These are phyloP conservation scores for Pyrgilauda ruficollis DNA, from an alignment of 2,113 vertebrate genomes.

Conservation along the genomic window DNA sequence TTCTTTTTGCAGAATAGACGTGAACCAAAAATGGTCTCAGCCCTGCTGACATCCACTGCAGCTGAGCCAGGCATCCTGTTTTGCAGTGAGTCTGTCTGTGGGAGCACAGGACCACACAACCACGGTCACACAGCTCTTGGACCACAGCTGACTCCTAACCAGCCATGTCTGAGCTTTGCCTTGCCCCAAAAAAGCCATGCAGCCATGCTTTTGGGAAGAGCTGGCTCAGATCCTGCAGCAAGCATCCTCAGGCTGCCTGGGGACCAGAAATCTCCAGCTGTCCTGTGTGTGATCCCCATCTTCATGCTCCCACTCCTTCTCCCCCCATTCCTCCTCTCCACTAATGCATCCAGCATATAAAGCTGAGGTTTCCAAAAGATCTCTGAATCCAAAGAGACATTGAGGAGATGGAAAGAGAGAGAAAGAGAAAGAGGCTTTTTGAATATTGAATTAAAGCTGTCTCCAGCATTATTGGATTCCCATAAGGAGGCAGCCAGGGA, in stretches of 20 bases:
- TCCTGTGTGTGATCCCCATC: neutral
- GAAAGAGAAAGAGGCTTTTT: slow-evolving; percentile 54
- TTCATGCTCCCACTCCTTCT: neutral
- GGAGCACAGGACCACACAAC: neutral
- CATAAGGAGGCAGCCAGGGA: slow-evolving; percentile 72
- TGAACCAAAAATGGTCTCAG: neutral
- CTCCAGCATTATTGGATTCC: slow-evolving; percentile 80
- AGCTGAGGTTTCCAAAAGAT: slow-evolving; percentile 64
- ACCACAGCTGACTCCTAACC: neutral
- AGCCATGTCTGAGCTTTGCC: neutral
- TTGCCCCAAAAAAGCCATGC: fast-evolving
- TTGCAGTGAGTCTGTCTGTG: neutral
- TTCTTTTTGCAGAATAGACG: neutral
- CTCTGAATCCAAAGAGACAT: slow-evolving; percentile 41
- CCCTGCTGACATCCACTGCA: neutral
- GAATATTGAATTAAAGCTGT: slow-evolving; percentile 80
- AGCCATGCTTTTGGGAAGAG: neutral
- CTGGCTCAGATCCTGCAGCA: neutral
- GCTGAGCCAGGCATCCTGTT: neutral
- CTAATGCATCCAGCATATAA: slow-evolving; percentile 26
- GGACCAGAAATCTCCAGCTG: neutral
- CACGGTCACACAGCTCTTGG: neutral
- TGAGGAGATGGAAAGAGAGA: neutral
- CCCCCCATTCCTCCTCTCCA: neutral
- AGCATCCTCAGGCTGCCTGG: neutral